These are phyloP conservation scores for Cryptosula pallasiana DNA, from an alignment of 2,888 invertebrate species.

Conservation along the genomic window DNA sequence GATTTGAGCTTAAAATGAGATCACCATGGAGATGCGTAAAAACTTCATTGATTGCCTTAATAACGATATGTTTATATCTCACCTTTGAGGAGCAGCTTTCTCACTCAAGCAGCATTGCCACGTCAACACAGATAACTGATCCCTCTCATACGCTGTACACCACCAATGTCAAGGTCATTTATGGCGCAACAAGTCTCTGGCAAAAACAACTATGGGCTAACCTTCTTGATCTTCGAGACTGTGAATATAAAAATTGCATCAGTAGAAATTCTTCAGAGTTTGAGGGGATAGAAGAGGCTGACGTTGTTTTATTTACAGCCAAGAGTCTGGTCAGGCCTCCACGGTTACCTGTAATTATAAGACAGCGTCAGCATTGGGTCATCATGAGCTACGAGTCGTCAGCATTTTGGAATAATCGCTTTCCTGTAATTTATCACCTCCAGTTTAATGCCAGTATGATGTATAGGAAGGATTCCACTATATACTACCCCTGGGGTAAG, in stretches of 20 bases:
- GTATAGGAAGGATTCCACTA: neutral
- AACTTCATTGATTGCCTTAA: too few species aligned
- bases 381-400: neutral
- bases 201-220: neutral
- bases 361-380: neutral
- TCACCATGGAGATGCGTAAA: too few species aligned
- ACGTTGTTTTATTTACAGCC: neutral
- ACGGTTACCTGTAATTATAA: neutral
- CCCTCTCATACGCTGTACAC: too few species aligned
- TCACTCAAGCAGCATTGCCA: too few species aligned
- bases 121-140: too few species aligned
- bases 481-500: neutral
- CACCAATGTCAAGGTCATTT: too few species aligned
- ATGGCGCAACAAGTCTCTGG: neutral
- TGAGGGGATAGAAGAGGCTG: neutral
- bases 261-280: neutral
- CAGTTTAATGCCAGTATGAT: neutral
- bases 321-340: neutral
- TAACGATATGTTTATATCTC: too few species aligned
- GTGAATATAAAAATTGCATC: neutral
- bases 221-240: neutral
- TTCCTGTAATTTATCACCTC: neutral
- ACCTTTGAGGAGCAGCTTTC: too few species aligned
- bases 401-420: neutral
- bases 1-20: too few species aligned